phyloP scores from a whole-genome alignment of 2,797 vertebrate species.

The Hippoglossus hippoglossus region DNA sequence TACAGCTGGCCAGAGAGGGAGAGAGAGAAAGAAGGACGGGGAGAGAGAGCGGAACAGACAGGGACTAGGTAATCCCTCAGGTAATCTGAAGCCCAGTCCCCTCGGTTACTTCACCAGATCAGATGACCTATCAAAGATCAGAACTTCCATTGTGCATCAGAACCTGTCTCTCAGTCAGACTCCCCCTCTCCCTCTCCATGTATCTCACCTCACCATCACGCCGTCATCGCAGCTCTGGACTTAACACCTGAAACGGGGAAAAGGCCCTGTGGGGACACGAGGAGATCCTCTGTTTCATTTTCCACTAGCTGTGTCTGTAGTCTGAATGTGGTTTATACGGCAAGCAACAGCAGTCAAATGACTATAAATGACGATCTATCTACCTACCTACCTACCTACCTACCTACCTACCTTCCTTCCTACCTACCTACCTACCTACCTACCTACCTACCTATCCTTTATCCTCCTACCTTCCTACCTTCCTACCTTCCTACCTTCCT shows the following conservation, averaged over 20 bases:
- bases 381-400: no score
- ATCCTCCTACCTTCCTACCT: no score
- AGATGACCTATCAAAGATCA: conserved; percentile 88
- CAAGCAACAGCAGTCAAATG: no score
- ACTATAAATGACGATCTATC: no score
- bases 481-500: no score
- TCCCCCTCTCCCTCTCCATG: conserved; percentile 68
- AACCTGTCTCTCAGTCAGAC: conserved; percentile 74
- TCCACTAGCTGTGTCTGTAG: conserved; percentile 50
- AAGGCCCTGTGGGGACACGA: conserved; percentile 40
- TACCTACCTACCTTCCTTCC: no score
- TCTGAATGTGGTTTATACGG: conserved; percentile 13
- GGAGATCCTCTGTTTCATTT: conserved; percentile 66
- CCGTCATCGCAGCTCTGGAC: conserved; percentile 39
- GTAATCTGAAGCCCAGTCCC: conserved; percentile 80
- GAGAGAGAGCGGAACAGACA: conserved; percentile 48
- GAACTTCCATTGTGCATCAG: conserved; percentile 79
- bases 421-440: no score
- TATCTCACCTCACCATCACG: conserved; percentile 73
- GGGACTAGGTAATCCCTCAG: conserved; percentile 79
- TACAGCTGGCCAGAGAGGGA: conserved; percentile 22
- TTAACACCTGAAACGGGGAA: conserved; percentile 68
- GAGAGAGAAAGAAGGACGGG: conserved; percentile 6
- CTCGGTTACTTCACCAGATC: conserved; percentile 77
- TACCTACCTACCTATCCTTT: no score